A percentile compares a stretch with the other conserved stretches of the same genome.
phyloP scores from a whole-genome alignment of 2,888 invertebrate species.

The Lasioglossum vierecki region DNA sequence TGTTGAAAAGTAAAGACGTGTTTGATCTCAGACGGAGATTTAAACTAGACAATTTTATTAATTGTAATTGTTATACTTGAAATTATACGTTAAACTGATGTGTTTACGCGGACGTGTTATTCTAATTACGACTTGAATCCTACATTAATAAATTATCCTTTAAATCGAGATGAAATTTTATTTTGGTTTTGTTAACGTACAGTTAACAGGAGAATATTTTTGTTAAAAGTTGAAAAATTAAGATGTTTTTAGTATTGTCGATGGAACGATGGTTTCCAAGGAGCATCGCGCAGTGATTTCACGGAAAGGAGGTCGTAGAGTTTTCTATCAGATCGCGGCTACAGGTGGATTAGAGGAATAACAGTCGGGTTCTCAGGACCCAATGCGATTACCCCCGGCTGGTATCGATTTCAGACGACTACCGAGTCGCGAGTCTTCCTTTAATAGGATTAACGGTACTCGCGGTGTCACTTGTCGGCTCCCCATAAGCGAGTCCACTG shows the following conservation, averaged over 20 bases:
- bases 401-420: conserved; percentile 68
- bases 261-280: not conserved
- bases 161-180: no score
- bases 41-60: no score
- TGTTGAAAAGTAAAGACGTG: no score
- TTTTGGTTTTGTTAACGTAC: no score
- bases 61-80: no score
- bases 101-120: no score
- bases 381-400: conserved; percentile 57
- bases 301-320: conserved; percentile 55
- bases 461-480: conserved; percentile 67
- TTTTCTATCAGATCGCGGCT: conserved; percentile 58
- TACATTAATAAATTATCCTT: no score
- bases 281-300: not conserved
- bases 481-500: conserved; percentile 48
- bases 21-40: no score
- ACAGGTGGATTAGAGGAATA: conserved; percentile 69
- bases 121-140: no score
- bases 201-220: no score
- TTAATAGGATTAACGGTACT: conserved; percentile 72
- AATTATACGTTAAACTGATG: no score
- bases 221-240: not conserved
- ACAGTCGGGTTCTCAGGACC: conserved; percentile 59
- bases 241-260: not conserved
- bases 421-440: conserved; percentile 68